Conservation (phyloP, 1,140 invertebrate genomes). For the Brachystomella parvula region DNA sequence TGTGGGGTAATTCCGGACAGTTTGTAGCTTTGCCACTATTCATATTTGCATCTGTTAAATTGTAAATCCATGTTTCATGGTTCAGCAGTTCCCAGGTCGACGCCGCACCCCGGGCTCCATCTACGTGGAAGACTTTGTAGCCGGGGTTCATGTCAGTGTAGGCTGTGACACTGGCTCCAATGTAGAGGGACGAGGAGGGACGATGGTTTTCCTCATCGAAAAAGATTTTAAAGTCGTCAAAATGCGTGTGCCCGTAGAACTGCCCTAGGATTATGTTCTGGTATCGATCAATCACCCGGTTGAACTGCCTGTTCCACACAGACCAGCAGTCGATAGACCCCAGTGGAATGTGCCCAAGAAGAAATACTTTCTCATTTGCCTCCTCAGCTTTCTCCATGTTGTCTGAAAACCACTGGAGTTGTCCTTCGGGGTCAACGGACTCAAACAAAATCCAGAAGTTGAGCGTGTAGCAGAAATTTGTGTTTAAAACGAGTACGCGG, state of each 20-base stretch:
- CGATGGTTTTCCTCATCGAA: conserved; percentile 47
- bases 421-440: conserved; percentile 50
- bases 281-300: conserved; percentile 47
- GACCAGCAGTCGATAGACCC: conserved; percentile 58
- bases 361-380: conserved; percentile 64
- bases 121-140: conserved; percentile 54
- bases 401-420: conserved; percentile 66
- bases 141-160: conserved; percentile 50
- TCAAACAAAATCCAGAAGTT: conserved; percentile 38
- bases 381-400: conserved; percentile 62
- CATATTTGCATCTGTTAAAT: conserved; percentile 43
- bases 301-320: conserved; percentile 58
- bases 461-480: conserved; percentile 41
- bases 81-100: conserved; percentile 51
- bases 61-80: conserved; percentile 50
- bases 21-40: too few relatives aligned
- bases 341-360: conserved; percentile 73
- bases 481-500: conserved; percentile 42
- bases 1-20: too few relatives aligned
- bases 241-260: conserved; percentile 74
- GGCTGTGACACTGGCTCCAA: conserved; percentile 48
- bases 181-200: conserved; percentile 47
- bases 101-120: conserved; percentile 46
- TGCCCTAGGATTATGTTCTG: conserved; percentile 60
- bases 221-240: conserved; percentile 63